A percentile compares a stretch with the other conserved stretches of the same genome.
These are phyloP conservation scores for Helarctos malayanus DNA, from an alignment of 2,797 vertebrate genomes.

Conservation along the genomic window DNA sequence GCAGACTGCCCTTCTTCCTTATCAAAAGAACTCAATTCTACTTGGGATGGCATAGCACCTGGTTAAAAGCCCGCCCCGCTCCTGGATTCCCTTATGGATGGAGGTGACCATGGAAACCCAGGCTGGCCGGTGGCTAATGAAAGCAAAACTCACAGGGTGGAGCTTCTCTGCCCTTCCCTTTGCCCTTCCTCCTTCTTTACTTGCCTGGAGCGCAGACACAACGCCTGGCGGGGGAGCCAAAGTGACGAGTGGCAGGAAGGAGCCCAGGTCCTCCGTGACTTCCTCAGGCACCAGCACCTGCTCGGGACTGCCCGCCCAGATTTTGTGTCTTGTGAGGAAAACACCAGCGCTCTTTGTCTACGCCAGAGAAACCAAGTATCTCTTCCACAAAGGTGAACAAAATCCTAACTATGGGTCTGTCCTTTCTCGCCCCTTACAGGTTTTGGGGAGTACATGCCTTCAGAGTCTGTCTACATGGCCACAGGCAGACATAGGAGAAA, in stretches of 20 bases:
- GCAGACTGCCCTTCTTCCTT: constrained; percentile 27
- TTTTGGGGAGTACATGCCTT: neutral
- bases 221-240: neutral
- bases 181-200: neutral
- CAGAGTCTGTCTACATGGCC: neutral
- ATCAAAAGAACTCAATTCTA: neutral
- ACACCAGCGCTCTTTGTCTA: neutral
- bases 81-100: neutral
- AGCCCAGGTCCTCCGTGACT: neutral
- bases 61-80: neutral
- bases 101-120: neutral
- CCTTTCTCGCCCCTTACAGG: neutral
- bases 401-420: neutral
- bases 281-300: neutral
- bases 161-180: neutral
- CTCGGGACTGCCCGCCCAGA: neutral
- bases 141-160: neutral
- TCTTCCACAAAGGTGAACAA: neutral
- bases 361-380: neutral
- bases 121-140: neutral
- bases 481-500: neutral
- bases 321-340: neutral
- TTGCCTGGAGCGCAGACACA: neutral
- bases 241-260: neutral
- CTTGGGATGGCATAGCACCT: neutral